These are phyloP conservation scores for Clytia hemisphaerica DNA, from an alignment of 30 jellyfish, hydroid and myxozoan species.

Conservation along the genomic window DNA sequence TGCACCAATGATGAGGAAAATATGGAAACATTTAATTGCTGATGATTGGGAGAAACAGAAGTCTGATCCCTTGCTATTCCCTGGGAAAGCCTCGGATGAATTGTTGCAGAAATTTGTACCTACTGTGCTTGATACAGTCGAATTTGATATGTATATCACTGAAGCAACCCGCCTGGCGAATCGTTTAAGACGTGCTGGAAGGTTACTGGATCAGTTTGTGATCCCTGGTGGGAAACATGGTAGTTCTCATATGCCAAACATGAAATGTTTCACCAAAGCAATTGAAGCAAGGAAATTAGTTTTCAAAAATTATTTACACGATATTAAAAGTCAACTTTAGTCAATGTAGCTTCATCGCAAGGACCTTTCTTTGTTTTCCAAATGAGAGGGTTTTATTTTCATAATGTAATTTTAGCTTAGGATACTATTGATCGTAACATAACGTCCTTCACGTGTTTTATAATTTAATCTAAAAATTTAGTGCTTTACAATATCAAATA, in stretches of 20 bases:
- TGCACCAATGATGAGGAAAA: not conserved
- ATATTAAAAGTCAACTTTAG: too few relatives aligned
- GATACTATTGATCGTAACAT: too few relatives aligned
- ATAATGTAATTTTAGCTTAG: too few relatives aligned
- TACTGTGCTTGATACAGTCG: conserved; percentile 21
- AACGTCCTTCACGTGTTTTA: too few relatives aligned
- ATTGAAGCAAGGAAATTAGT: conserved; percentile 6
- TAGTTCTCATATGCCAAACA: not conserved
- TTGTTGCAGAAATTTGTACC: conserved; percentile 29
- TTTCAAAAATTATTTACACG: conserved; percentile 14
- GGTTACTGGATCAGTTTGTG: conserved; percentile 25
- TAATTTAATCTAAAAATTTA: too few relatives aligned
- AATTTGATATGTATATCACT: conserved; percentile 24
- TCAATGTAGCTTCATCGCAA: too few relatives aligned
- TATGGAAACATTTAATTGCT: conserved; percentile 32
- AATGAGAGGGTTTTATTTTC: too few relatives aligned
- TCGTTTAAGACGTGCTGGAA: conserved; percentile 42
- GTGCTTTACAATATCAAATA: too few relatives aligned
- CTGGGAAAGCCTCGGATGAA: conserved; percentile 41
- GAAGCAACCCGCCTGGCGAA: conserved; percentile 27
- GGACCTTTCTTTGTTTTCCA: too few relatives aligned
- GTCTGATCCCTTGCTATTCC: conserved; percentile 41
- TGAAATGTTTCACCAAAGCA: not conserved
- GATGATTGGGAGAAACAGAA: conserved; percentile 30
- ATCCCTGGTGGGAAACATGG: conserved; percentile 36